These are phyloP conservation scores for Copidosoma aretas DNA, from an alignment of 2,888 invertebrate genomes.

Conservation along the genomic window DNA sequence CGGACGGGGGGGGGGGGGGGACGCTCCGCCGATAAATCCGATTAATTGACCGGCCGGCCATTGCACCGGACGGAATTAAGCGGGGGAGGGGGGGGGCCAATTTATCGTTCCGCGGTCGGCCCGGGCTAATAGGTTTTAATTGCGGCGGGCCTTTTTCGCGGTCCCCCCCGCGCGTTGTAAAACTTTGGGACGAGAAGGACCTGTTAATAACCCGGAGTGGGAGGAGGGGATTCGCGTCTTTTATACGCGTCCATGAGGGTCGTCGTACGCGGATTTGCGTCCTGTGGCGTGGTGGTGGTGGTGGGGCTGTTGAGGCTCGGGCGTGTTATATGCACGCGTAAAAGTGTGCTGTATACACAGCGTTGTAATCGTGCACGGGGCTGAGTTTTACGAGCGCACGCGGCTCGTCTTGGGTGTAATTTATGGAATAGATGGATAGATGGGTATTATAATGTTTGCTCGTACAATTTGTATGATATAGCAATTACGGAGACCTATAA, in stretches of 20 bases:
- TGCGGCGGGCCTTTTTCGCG: constrained; percentile 7
- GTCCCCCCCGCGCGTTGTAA: constrained; percentile 3
- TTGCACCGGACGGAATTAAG: constrained; percentile 28
- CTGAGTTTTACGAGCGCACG: too few relatives aligned
- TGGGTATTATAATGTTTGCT: too few relatives aligned
- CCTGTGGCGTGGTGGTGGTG: too few relatives aligned
- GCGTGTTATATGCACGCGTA: too few relatives aligned
- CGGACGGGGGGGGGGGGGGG: not conserved
- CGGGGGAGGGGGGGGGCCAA: constrained; percentile 27
- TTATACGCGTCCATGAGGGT: not conserved
- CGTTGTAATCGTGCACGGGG: too few relatives aligned
- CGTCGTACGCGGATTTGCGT: too few relatives aligned
- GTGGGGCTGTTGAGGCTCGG: too few relatives aligned
- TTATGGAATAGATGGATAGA: too few relatives aligned
- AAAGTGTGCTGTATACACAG: too few relatives aligned
- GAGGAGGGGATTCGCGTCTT: not conserved
- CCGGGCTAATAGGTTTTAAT: constrained; percentile 38
- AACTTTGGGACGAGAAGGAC: not conserved
- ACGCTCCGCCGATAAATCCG: constrained; percentile 38
- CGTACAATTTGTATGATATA: too few relatives aligned
- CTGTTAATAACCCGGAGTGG: not conserved
- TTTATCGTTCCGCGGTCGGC: constrained; percentile 37
- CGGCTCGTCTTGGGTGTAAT: too few relatives aligned
- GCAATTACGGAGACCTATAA: too few relatives aligned
- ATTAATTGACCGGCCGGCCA: constrained; percentile 32